Evolutionary conservation across 1,140 invertebrate species (phyloP).

Genomic region (Bacillus rossius): DNA sequence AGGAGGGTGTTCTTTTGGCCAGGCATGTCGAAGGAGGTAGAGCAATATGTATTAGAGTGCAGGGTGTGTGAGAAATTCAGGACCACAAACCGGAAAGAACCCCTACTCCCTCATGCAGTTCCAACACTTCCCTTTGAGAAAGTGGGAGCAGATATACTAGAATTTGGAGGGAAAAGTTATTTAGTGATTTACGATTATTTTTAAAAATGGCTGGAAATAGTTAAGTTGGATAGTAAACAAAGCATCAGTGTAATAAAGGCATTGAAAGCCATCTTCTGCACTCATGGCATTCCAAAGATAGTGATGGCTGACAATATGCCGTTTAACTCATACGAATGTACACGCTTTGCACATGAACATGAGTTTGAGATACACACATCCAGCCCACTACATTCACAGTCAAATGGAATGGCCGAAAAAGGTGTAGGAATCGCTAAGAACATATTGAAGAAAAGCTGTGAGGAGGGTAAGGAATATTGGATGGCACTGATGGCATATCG

Average conservation of each 20-base stretch:
- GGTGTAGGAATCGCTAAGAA: constrained; percentile 22
- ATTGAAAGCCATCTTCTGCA: constrained; percentile 13
- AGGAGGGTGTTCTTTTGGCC: constrained; percentile 25
- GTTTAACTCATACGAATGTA: constrained; percentile 24
- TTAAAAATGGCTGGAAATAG: constrained; percentile 22
- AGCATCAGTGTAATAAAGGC: not conserved
- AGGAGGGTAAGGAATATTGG: too few relatives aligned
- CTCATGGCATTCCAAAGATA: constrained; percentile 15
- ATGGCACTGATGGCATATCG: too few relatives aligned
- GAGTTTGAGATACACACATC: constrained; percentile 35
- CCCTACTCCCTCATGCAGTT: constrained; percentile 22
- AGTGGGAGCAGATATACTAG: constrained; percentile 18
- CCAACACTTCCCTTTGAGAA: constrained; percentile 23
- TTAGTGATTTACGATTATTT: constrained; percentile 20
- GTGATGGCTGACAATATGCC: constrained; percentile 17
- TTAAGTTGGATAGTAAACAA: not conserved
- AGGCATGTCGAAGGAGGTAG: not conserved
- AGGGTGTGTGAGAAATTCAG: constrained; percentile 14
- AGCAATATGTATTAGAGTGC: constrained; percentile 1
- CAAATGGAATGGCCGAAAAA: constrained; percentile 41
- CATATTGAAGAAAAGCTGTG: too few relatives aligned
- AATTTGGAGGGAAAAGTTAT: too few relatives aligned
- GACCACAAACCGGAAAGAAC: constrained; percentile 19
- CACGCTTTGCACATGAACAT: constrained; percentile 37
- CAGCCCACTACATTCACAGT: constrained; percentile 38